Evolutionary conservation across 2,888 invertebrate genomes (phyloP).

Genomic region (Meiosimyza decipiens): DNA sequence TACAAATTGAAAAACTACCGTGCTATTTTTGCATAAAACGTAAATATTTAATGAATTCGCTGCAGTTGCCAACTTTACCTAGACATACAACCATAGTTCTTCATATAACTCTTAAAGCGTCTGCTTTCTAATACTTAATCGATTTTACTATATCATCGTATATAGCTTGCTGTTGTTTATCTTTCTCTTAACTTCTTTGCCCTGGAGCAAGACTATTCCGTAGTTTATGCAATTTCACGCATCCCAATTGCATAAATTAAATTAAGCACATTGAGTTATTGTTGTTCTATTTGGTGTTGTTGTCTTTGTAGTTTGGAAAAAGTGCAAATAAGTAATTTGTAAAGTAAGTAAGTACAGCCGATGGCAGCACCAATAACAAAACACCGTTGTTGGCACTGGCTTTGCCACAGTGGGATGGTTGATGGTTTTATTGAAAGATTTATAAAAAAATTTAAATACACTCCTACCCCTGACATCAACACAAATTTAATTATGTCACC

Average conservation of each 20-base stretch:
- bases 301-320: not conserved
- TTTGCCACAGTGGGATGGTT: not conserved
- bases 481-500: too few relatives aligned
- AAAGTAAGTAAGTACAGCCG: slow-evolving; percentile 1
- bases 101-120: not conserved
- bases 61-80: not conserved
- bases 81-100: not conserved
- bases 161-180: not conserved
- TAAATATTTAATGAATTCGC: too few relatives aligned
- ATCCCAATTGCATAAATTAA: slow-evolving; percentile 18
- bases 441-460: too few relatives aligned
- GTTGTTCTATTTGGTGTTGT: not conserved
- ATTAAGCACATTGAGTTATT: slow-evolving; percentile 3
- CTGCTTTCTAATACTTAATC: too few relatives aligned
- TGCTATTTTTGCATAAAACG: too few relatives aligned
- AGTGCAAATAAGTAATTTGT: slow-evolving; percentile 12
- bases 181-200: not conserved
- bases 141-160: not conserved
- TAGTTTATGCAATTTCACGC: slow-evolving; percentile 18
- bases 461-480: too few relatives aligned
- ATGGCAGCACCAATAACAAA: not conserved
- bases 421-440: not conserved
- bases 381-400: too few relatives aligned
- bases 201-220: not conserved
- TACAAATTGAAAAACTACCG: too few relatives aligned